phyloP scores from a whole-genome alignment of 1,140 invertebrate species.

The Drosophila sp. region DNA sequence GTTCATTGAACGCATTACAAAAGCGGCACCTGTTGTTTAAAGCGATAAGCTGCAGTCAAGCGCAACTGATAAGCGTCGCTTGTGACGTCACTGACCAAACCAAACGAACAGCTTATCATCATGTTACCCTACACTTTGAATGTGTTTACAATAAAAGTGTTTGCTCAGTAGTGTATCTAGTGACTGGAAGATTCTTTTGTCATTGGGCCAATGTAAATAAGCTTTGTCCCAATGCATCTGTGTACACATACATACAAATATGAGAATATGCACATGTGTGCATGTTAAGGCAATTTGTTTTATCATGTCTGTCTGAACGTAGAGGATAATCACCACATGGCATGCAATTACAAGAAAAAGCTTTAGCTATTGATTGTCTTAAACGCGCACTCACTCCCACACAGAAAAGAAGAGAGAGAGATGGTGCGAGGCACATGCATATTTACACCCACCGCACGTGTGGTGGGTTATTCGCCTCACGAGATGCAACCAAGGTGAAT shows the following conservation, averaged over 20 bases:
- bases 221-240: slow-evolving; percentile 2
- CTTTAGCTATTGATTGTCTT: slow-evolving; percentile 37
- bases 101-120: not conserved
- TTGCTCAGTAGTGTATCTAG: not conserved
- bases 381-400: no score
- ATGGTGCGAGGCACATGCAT: not conserved
- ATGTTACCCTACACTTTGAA: not conserved
- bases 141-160: not conserved
- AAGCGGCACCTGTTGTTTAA: slow-evolving; percentile 25
- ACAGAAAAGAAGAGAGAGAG: not conserved
- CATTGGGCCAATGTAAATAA: slow-evolving; percentile 1
- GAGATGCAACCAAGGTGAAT: slow-evolving; percentile 50
- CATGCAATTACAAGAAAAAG: slow-evolving; percentile 30
- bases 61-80: slow-evolving; percentile 23
- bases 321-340: slow-evolving; percentile 31
- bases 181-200: slow-evolving; percentile 9
- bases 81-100: slow-evolving; percentile 22
- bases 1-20: slow-evolving; percentile 38
- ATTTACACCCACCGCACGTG: slow-evolving; percentile 23
- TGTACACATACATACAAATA: slow-evolving; percentile 1
- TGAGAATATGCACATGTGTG: not conserved
- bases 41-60: slow-evolving; percentile 20
- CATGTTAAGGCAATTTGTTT: slow-evolving; percentile 2
- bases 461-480: slow-evolving; percentile 56
- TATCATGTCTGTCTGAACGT: slow-evolving; percentile 14